Evolutionary conservation across 1,140 invertebrate species (phyloP), one percentile per base, ranked within the genome.

Genomic region (Propsilocerus akamusi): DNA sequence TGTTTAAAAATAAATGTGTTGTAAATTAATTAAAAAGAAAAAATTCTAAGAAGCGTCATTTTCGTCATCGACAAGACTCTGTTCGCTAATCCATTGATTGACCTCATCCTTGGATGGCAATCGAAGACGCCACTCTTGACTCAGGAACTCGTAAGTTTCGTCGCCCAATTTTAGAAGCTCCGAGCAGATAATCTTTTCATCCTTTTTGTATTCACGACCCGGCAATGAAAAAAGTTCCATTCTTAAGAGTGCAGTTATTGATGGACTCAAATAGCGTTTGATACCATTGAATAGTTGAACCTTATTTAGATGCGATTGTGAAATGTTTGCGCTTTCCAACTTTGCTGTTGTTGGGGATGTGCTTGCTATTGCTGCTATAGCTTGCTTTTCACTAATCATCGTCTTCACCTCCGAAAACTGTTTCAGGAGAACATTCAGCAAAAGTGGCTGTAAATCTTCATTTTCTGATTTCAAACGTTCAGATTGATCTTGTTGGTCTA

Each of bases 171-270:
- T 56, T 7, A 63, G 25, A 8, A 64, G 20, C 26, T 64, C 62
- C 12, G 52, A 52, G 4, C 58, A 52, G 25, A 60, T 55, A 1
- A 57, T 53, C 25, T 52, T 55, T 47, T 64, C 62, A 49, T 64
- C 62, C 1, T 54, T 37, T 51, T 60, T 57, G 58, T 61, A 64
- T n/a, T 51, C 48, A 23, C 62, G 57, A 5, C 56, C 55, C 0
- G 57, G 48, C 11, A 54, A 53, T 0, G 58, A 59, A 47, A 63
- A 64, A 57, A 64, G 61, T 57, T 64, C 61, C 57, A 64, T 63
- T 8, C 62, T 57, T 12, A 64, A 25, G 6, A 64, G 49, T 2
- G 62, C 55, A 0, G 55, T 49, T 60, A 64, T 61, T 7, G 59
- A 57, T 5, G 58, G 52, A 2, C 56, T 54, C 12, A 63, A 24